Evolutionary conservation across 1,140 invertebrate species (phyloP), one percentile per base, ranked within the genome.

Genomic region (Hyles euphorbiae): DNA sequence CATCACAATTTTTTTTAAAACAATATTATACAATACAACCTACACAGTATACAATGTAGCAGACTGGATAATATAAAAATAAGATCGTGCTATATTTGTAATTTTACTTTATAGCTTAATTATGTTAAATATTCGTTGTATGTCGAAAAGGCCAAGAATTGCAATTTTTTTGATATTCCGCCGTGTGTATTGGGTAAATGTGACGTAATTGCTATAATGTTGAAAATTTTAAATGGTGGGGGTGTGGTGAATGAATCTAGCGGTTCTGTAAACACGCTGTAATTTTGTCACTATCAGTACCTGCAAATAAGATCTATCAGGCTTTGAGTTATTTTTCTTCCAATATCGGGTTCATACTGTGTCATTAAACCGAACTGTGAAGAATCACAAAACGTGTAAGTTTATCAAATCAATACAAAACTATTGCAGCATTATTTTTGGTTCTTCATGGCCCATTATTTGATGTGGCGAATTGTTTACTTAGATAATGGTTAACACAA

Each of bases 301-400:
- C 96, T 97, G 93, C 94, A 94, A 91, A 97, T 97, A 82, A 97
- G 93, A 90, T 95, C 94, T 90, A 97, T 94, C 85, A 97, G 91
- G 81, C 96, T 96, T 90, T 94, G 93, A 80, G 95, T 95, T 84
- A 97, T 92, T 91, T 94, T 94, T 80, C 93, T 91, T 91, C 96
- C 95, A 87, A 97, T 91, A 89, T 93, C 92, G 78, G 95, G 94
- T 87, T 97, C 95, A 88, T 95, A 94, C 78, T 94, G 91, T 76
- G 95, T 96, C 91, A 97, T 93, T 84, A 93, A 94, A 88, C 94
- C 94, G 91, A 97, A 97, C 96, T 97, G 91, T 81, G 91, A 80
- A 87, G 70, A 82, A 81, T 75, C 65, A 80, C n/a, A 54, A 33
- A 22, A 22, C 33, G 12, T 12, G 52, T 48, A 34, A 50, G 22